Conservation (phyloP, 2,113 vertebrate genomes). For the Poecilia latipinna region DNA sequence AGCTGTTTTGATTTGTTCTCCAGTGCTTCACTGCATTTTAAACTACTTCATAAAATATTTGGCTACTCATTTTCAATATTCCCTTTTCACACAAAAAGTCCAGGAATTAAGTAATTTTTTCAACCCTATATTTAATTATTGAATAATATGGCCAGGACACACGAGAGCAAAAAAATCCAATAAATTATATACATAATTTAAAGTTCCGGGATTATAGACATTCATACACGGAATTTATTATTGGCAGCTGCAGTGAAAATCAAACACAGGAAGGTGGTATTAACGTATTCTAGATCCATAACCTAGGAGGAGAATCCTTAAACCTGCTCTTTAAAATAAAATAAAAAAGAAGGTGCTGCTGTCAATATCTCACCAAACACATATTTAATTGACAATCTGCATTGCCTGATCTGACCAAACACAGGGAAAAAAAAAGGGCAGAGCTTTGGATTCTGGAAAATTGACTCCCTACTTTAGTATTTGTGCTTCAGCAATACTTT, state of each 20-base stretch:
- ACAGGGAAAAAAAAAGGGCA: slow-evolving; percentile 21
- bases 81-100: slow-evolving; percentile 29
- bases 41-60: slow-evolving; percentile 16
- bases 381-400: slow-evolving; percentile 72
- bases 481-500: slow-evolving; percentile 56
- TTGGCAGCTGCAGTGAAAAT: slow-evolving; percentile 64
- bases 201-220: slow-evolving; percentile 74
- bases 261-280: slow-evolving; percentile 69
- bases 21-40: slow-evolving; percentile 3
- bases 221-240: slow-evolving; percentile 78
- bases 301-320: slow-evolving; percentile 68
- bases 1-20: background rate
- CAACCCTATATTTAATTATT: slow-evolving; percentile 62
- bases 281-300: slow-evolving; percentile 78
- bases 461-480: slow-evolving; percentile 48
- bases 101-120: slow-evolving; percentile 51
- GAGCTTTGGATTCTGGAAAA: slow-evolving; percentile 46
- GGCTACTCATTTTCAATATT: slow-evolving; percentile 27
- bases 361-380: slow-evolving; percentile 71
- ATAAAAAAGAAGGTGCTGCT: slow-evolving; percentile 41
- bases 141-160: slow-evolving; percentile 64
- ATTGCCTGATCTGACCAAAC: slow-evolving; percentile 31
- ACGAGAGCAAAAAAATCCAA: slow-evolving; percentile 70
- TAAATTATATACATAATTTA: slow-evolving; percentile 79
- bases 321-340: slow-evolving; percentile 66